A percentile compares a stretch with the other conserved stretches of the same genome.
Conservation (phyloP, 2,888 invertebrate species). For the Acleris sparsana region DNA sequence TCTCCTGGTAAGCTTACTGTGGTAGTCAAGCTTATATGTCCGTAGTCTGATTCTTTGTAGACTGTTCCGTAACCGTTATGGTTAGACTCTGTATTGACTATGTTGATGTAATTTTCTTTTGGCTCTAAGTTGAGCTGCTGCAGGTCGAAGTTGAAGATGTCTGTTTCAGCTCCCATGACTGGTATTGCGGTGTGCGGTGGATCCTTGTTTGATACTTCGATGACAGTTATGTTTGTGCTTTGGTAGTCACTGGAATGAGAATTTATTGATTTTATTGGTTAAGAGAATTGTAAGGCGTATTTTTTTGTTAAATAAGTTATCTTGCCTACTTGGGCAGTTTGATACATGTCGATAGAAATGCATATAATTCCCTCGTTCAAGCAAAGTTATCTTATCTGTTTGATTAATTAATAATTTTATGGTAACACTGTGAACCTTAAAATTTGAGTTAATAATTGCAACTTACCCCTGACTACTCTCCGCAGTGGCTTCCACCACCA, state of each 20-base stretch:
- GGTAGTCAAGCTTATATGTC: constrained; percentile 73
- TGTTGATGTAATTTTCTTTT: constrained; percentile 62
- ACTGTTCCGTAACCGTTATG: constrained; percentile 68
- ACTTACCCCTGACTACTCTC: constrained; percentile 25
- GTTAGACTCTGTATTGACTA: constrained; percentile 68
- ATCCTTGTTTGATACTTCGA: constrained; percentile 82
- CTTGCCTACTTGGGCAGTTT: no score
- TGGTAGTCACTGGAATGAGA: constrained; percentile 42
- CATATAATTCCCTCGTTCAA: no score
- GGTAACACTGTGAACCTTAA: neutral
- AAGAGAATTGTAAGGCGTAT: no score
- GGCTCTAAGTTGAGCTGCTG: constrained; percentile 50
- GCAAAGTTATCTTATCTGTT: no score
- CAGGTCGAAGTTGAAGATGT: constrained; percentile 70
- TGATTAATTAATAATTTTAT: no score
- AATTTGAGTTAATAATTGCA: neutral
- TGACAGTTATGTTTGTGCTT: constrained; percentile 82
- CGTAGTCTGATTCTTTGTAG: constrained; percentile 66
- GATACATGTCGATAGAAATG: no score
- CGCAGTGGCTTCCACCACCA: constrained; percentile 56
- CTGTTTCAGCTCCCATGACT: constrained; percentile 59
- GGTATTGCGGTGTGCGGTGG: constrained; percentile 76
- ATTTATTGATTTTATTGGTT: no score
- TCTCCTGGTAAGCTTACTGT: constrained; percentile 63
- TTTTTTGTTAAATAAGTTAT: no score